Evolutionary conservation across 2,888 invertebrate genomes (phyloP).

Genomic region (Tribolium freemani): DNA sequence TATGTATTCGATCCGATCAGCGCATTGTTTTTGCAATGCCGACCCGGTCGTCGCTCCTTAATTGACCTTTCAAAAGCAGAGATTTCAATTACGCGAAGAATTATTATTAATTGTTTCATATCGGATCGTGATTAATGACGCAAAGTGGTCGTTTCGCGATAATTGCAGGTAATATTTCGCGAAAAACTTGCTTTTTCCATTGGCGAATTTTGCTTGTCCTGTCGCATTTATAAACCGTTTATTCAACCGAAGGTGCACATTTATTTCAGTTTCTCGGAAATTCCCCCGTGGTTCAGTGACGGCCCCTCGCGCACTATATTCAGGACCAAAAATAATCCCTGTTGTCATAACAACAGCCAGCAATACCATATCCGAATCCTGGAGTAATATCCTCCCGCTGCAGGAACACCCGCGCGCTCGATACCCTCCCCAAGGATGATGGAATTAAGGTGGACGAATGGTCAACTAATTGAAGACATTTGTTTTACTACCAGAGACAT

Average conservation of each 20-base stretch:
- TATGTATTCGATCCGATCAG: constrained; percentile 43
- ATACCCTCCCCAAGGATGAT: constrained; percentile 44
- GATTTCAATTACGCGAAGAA: constrained; percentile 50
- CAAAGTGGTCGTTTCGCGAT: constrained; percentile 6
- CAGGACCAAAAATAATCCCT: constrained; percentile 52
- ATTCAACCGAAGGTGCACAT: constrained; percentile 54
- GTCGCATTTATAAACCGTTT: constrained; percentile 50
- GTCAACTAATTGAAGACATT: constrained; percentile 64
- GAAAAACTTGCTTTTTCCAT: constrained; percentile 4
- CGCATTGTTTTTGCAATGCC: constrained; percentile 46
- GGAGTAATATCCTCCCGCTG: constrained; percentile 50
- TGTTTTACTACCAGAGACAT: constrained; percentile 59
- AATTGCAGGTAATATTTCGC: constrained; percentile 18
- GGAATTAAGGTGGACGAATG: constrained; percentile 64
- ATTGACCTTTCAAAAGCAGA: constrained; percentile 54
- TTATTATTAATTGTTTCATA: constrained; percentile 52
- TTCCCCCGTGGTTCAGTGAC: constrained; percentile 44
- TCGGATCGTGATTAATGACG: constrained; percentile 42
- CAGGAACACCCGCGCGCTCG: constrained; percentile 19
- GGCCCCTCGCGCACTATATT: constrained; percentile 43
- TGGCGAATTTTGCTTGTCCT: constrained; percentile 45
- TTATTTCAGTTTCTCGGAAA: constrained; percentile 53
- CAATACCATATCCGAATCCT: constrained; percentile 49
- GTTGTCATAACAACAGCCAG: constrained; percentile 58
- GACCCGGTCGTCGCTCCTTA: constrained; percentile 43